Percentiles rank a stretch among this genome's conserved stretches.
phyloP scores from a whole-genome alignment of 1,140 invertebrate genomes.

The Helicoverpa armigera region DNA sequence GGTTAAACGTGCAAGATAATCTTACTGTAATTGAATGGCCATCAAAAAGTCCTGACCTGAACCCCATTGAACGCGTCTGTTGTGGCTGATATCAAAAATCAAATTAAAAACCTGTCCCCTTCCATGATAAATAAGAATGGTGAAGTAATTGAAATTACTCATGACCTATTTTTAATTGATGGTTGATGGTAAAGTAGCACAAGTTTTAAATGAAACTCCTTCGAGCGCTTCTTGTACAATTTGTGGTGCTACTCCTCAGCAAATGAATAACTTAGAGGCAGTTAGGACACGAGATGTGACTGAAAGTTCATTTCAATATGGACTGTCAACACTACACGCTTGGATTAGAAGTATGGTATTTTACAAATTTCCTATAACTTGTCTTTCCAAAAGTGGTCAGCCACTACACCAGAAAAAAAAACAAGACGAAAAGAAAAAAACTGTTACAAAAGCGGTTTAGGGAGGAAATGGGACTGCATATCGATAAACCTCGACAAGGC shows the following conservation, averaged over 20 bases:
- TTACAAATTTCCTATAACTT: constrained; percentile 56
- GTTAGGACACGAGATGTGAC: constrained; percentile 32
- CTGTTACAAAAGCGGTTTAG: constrained; percentile 51
- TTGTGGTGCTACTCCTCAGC: not conserved
- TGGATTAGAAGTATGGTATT: constrained; percentile 55
- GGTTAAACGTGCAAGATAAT: too few species aligned
- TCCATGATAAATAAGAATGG: not conserved
- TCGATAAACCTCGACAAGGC: constrained; percentile 49
- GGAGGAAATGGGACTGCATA: constrained; percentile 36
- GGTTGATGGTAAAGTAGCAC: constrained; percentile 3
- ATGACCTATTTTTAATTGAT: not conserved
- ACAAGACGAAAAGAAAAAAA: constrained; percentile 46
- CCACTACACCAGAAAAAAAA: constrained; percentile 42
- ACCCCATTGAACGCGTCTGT: too few species aligned
- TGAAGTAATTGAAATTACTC: not conserved
- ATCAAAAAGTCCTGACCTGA: too few species aligned
- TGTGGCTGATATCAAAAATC: too few species aligned
- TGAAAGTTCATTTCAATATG: constrained; percentile 45
- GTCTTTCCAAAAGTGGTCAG: constrained; percentile 52
- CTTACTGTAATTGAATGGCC: too few species aligned
- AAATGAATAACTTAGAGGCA: constrained; percentile 40
- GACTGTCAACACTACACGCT: constrained; percentile 50
- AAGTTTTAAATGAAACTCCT: not conserved
- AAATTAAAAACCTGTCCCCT: too few species aligned
- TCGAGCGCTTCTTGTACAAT: not conserved